phyloP scores from a whole-genome alignment of 2,113 vertebrate species.

The Arvicanthis niloticus region DNA sequence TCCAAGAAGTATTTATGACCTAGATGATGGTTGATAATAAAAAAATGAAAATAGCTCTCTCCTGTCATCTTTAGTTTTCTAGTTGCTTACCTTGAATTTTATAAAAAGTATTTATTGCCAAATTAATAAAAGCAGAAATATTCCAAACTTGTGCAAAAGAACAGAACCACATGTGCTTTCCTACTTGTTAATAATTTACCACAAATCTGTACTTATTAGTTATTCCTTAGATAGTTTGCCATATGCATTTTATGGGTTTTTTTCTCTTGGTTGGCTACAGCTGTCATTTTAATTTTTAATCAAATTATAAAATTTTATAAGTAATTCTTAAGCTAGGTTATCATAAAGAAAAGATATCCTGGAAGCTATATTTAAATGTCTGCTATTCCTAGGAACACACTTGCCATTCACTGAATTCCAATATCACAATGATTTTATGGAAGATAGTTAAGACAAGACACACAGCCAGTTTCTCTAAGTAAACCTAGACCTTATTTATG shows the following conservation, averaged over 20 bases:
- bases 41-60: not conserved
- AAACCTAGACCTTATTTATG: conserved; percentile 75
- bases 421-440: conserved; percentile 69
- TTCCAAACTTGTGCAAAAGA: conserved; percentile 29
- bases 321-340: conserved; percentile 49
- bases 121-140: conserved; percentile 49
- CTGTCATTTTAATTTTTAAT: conserved; percentile 78
- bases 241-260: conserved; percentile 71
- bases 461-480: conserved; percentile 54
- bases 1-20: not conserved
- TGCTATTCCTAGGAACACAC: not conserved
- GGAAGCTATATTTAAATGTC: conserved; percentile 48
- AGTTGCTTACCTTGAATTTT: not conserved
- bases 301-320: conserved; percentile 59
- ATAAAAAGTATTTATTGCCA: not conserved
- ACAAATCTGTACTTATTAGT: conserved; percentile 62
- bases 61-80: not conserved
- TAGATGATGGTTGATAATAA: not conserved
- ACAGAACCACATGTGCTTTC: conserved; percentile 32
- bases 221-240: conserved; percentile 62
- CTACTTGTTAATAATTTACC: conserved; percentile 68
- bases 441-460: not conserved
- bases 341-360: conserved; percentile 8
- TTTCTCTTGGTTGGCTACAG: conserved; percentile 63
- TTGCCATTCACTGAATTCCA: conserved; percentile 52